These are phyloP conservation scores for Drosophila helvetica DNA, from an alignment of 2,888 invertebrate species.

Conservation along the genomic window DNA sequence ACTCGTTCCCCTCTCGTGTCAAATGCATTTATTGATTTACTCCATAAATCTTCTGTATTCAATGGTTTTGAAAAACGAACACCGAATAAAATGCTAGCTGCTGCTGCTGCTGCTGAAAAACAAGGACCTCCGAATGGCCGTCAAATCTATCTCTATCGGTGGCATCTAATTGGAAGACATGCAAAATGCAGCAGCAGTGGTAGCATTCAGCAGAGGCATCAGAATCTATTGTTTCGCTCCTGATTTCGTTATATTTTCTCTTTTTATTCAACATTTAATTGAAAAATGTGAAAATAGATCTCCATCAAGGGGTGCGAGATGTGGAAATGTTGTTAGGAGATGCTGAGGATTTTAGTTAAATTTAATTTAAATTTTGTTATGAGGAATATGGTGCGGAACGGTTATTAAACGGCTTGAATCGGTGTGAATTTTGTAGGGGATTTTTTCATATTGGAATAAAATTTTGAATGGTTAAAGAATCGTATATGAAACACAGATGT, in stretches of 20 bases:
- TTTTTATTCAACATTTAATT: conserved; percentile 21
- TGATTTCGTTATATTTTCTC: neutral
- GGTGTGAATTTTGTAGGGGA: neutral
- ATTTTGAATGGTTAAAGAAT: no score
- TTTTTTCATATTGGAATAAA: neutral
- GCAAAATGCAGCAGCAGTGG: neutral
- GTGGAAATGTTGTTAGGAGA: neutral
- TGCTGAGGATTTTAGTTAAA: neutral
- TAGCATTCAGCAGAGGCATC: neutral
- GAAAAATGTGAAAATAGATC: conserved; percentile 21
- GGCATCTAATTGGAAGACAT: conserved; percentile 30
- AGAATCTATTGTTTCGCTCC: neutral
- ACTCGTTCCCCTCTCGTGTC: conserved; percentile 44
- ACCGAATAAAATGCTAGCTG: conserved; percentile 23
- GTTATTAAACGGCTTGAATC: no score
- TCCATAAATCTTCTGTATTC: conserved; percentile 71
- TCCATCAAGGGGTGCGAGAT: conserved; percentile 4
- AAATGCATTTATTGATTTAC: conserved; percentile 67
- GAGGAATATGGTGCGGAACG: no score
- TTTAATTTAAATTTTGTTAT: neutral
- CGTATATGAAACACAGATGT: no score
- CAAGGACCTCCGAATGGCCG: neutral
- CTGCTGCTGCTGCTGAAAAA: conserved; percentile 6
- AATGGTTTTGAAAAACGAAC: conserved; percentile 1
- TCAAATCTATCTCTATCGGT: conserved; percentile 16